Conservation (phyloP, 2,113 vertebrate genomes). For the Rhea americana region DNA sequence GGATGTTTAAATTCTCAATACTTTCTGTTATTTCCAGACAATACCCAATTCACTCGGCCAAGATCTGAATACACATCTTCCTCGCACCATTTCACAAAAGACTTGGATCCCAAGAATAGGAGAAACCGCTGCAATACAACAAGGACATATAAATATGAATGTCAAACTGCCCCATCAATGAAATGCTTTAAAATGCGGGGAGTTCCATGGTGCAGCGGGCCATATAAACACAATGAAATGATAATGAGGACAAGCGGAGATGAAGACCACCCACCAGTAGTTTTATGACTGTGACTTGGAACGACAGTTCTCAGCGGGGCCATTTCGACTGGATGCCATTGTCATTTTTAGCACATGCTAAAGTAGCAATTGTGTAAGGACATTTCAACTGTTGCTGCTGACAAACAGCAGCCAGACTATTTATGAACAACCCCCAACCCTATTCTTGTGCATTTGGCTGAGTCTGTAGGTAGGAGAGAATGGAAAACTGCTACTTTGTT, state of each 20-base stretch:
- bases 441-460: slow-evolving; percentile 68
- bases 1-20: slow-evolving; percentile 41
- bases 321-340: slow-evolving; percentile 75
- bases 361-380: slow-evolving; percentile 69
- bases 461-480: slow-evolving; percentile 72
- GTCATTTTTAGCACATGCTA: slow-evolving; percentile 79
- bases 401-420: slow-evolving; percentile 77
- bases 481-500: slow-evolving; percentile 69
- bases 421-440: slow-evolving; percentile 69
- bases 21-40: slow-evolving; percentile 63
- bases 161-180: slow-evolving; percentile 72
- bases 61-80: slow-evolving; percentile 69
- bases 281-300: slow-evolving; percentile 77
- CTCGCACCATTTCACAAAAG: slow-evolving; percentile 67
- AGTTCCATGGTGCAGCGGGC: slow-evolving; percentile 70
- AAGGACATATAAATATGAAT: slow-evolving; percentile 79
- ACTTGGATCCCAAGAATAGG: slow-evolving; percentile 62
- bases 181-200: slow-evolving; percentile 73
- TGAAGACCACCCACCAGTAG: slow-evolving; percentile 78
- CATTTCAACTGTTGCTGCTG: slow-evolving; percentile 74
- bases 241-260: slow-evolving; percentile 72
- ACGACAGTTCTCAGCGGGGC: slow-evolving; percentile 75
- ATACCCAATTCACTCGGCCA: slow-evolving; percentile 59
- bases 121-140: slow-evolving; percentile 65
- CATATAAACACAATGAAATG: slow-evolving; percentile 77